Conservation (phyloP, 2,113 vertebrate species). For the Xiphophorus hellerii region DNA sequence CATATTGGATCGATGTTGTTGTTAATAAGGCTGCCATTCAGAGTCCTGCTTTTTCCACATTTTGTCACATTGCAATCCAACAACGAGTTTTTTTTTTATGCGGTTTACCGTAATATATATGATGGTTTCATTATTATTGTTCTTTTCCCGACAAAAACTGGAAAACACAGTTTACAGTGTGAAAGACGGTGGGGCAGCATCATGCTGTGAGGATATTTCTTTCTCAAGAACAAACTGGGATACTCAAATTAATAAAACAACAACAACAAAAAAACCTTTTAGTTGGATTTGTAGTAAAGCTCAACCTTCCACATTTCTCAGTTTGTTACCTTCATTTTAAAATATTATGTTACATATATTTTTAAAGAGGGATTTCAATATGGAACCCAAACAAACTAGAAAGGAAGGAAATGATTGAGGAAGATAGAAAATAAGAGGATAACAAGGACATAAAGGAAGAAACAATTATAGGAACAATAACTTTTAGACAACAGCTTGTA, state of each 20-base stretch:
- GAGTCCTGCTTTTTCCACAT: background rate
- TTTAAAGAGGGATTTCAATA: background rate
- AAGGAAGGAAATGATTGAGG: background rate
- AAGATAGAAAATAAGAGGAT: background rate
- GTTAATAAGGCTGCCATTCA: conserved; percentile 33
- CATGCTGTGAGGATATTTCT: too few relatives aligned
- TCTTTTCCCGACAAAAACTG: background rate
- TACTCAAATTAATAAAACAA: too few relatives aligned
- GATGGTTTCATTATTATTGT: too few relatives aligned
- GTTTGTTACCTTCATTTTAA: background rate
- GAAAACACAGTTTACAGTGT: too few relatives aligned
- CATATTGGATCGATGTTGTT: conserved; percentile 22
- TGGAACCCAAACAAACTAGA: background rate
- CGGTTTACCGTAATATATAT: too few relatives aligned
- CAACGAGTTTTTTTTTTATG: background rate
- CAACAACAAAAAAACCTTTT: too few relatives aligned
- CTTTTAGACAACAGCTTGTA: background rate
- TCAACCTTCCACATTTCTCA: background rate
- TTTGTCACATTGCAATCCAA: background rate
- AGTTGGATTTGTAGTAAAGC: too few relatives aligned
- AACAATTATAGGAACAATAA: background rate
- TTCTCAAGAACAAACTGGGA: too few relatives aligned
- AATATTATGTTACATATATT: background rate
- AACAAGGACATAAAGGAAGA: background rate
- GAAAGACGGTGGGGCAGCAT: too few relatives aligned